Base-by-base conservation (phyloP, 2,797 vertebrate species). In the Borostomias antarcticus region DNA sequence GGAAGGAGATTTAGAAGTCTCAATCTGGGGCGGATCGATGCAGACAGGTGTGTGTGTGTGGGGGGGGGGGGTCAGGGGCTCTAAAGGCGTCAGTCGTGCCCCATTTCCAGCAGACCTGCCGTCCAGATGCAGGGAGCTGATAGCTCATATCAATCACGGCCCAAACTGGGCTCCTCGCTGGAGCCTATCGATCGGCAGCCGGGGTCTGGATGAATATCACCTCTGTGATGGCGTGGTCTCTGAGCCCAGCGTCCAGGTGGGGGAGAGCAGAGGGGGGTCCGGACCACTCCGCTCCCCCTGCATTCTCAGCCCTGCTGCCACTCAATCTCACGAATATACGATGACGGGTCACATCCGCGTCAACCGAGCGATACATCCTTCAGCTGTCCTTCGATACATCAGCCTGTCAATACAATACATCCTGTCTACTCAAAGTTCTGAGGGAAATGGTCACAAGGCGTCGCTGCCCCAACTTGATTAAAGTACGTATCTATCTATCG, bases 81-180 rank as follows among this genome's bases (percentile, higher is more conserved):
- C 67, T 50, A 35, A 58, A 72, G 64, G 66, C 58, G 70, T 69
- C 62, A 26, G 57, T 79, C 74, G 70, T 62, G 48, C 69, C 72
- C 77, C 64, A 68, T 77, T 83, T 81, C 73, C 78, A 78, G 45
- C 77, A 77, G 43, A 79, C 71, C 74, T 30, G 56, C 64, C 10
- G 64, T 83, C 69, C 76, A 76, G 80, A 83, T 87, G 81, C 74
- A 64, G 66, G 63, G 59, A 70, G 67, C 74, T 80, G 86, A 87
- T 79, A 77, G 82, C 64, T 69, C 62, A 28, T 64, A 89, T 90
- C 79, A 81, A 85, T 87, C 82, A 87, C 62, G 72, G 80, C 75
- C 76, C 72, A 82, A 78, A 75, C 62, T 11, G 40, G n/a, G 64
- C 26, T 75, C 61, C 69, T 61, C 76, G 63, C 78, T 68, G 69